Conservation (phyloP, 2,113 vertebrate genomes). For the Aegithalos caudatus region DNA sequence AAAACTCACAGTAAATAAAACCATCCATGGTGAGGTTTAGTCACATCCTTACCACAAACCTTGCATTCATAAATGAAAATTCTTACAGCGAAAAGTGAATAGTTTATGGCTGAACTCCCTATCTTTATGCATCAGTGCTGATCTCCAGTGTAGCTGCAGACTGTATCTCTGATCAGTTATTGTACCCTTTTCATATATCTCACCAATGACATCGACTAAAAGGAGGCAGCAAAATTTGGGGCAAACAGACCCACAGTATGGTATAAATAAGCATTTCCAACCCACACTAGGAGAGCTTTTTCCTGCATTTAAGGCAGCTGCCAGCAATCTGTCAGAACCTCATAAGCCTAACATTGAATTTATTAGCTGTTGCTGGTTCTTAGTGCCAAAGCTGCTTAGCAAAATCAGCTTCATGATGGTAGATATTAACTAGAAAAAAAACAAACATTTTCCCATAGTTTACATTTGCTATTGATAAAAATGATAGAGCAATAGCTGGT, state of each 20-base stretch:
- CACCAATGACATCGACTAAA: slow-evolving; percentile 30
- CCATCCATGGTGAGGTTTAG: not conserved
- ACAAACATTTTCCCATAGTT: not conserved
- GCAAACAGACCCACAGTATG: slow-evolving; percentile 60
- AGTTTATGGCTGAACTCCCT: not conserved
- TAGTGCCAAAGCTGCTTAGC: slow-evolving; percentile 54
- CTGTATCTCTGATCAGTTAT: not conserved
- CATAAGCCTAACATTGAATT: slow-evolving; percentile 56
- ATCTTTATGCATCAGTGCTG: not conserved
- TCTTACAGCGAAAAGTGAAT: not conserved
- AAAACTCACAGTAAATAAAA: not conserved
- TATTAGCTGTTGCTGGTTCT: slow-evolving; percentile 57
- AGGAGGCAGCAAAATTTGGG: slow-evolving; percentile 53
- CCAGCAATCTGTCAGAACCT: slow-evolving; percentile 61
- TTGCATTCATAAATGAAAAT: not conserved
- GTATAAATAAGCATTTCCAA: slow-evolving; percentile 64
- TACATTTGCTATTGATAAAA: not conserved
- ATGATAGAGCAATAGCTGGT: not conserved
- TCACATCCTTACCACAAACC: not conserved
- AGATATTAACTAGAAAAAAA: slow-evolving; percentile 7
- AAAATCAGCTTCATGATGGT: slow-evolving; percentile 49
- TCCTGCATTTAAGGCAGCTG: slow-evolving; percentile 53
- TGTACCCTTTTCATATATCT: not conserved
- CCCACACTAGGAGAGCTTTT: slow-evolving; percentile 57
- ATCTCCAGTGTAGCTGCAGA: not conserved